phyloP scores from a whole-genome alignment of 1,140 invertebrate genomes.

The Pectinophora gossypiella region DNA sequence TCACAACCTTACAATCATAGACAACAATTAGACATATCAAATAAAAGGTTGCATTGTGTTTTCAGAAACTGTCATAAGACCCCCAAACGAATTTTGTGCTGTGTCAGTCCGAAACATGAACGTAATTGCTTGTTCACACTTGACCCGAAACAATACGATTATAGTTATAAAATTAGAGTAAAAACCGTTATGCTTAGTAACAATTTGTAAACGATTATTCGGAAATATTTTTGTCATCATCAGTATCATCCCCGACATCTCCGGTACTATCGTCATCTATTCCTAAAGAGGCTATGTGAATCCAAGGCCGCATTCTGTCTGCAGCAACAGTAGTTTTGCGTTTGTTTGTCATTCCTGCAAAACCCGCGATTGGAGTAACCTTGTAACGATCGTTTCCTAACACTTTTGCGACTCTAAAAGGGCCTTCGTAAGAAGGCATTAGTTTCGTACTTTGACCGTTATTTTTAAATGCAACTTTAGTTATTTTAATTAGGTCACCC shows the following conservation, averaged over 20 bases:
- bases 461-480: constrained; percentile 13
- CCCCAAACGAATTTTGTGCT: too few species aligned
- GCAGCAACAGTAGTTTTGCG: constrained; percentile 12
- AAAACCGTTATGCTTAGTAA: too few species aligned
- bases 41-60: too few species aligned
- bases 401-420: constrained; percentile 21
- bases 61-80: too few species aligned
- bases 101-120: too few species aligned
- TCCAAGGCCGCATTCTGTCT: constrained; percentile 10
- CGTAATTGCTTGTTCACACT: too few species aligned
- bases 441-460: constrained; percentile 24
- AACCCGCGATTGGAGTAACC: constrained; percentile 20
- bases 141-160: too few species aligned
- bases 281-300: constrained; percentile 8
- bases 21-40: too few species aligned
- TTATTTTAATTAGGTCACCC: constrained; percentile 18
- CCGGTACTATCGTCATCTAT: constrained; percentile 1
- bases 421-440: constrained; percentile 26
- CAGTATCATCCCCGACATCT: background rate
- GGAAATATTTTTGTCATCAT: too few species aligned
- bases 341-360: constrained; percentile 12
- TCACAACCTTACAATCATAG: too few species aligned
- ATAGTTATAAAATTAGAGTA: too few species aligned
- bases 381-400: constrained; percentile 29
- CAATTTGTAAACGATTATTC: too few species aligned